phyloP scores from a whole-genome alignment of 2,888 invertebrate species.

The Microdon myrmicae region DNA sequence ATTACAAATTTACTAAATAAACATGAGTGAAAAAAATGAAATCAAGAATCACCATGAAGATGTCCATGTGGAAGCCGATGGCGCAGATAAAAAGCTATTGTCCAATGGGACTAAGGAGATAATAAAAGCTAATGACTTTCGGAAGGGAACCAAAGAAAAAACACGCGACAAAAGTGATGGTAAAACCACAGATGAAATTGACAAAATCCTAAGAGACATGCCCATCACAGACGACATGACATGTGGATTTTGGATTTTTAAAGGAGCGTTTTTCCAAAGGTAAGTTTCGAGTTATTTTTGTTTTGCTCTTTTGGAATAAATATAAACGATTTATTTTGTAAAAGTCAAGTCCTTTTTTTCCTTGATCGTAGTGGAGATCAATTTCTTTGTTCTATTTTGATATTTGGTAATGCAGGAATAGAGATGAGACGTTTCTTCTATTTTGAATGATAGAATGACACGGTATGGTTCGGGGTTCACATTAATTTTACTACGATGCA shows the following conservation, averaged over 20 bases:
- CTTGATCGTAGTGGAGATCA: too few species aligned
- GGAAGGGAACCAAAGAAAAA: constrained; percentile 45
- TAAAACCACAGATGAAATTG: constrained; percentile 63
- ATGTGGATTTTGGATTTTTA: constrained; percentile 74
- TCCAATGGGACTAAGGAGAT: constrained; percentile 49
- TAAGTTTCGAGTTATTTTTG: constrained; percentile 65
- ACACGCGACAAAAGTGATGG: constrained; percentile 57
- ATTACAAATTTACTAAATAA: neutral
- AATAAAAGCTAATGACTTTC: constrained; percentile 54
- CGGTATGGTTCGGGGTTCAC: too few species aligned
- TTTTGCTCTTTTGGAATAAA: constrained; percentile 63
- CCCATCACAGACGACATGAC: constrained; percentile 72
- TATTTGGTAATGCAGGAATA: too few species aligned
- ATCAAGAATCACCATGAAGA: constrained; percentile 33
- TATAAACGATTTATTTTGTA: too few species aligned
- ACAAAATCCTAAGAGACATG: constrained; percentile 68
- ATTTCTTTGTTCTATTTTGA: too few species aligned
- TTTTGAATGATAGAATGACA: too few species aligned
- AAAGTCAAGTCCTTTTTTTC: neutral
- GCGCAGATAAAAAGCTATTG: constrained; percentile 57
- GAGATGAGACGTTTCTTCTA: too few species aligned
- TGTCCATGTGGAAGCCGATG: constrained; percentile 21
- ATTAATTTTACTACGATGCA: too few species aligned
- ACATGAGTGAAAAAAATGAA: constrained; percentile 31
- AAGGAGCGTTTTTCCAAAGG: constrained; percentile 71